A percentile compares a stretch with the other conserved stretches of the same genome.
These are phyloP conservation scores for Seira sanloemensis DNA, from an alignment of 2,888 invertebrate species.

Conservation along the genomic window DNA sequence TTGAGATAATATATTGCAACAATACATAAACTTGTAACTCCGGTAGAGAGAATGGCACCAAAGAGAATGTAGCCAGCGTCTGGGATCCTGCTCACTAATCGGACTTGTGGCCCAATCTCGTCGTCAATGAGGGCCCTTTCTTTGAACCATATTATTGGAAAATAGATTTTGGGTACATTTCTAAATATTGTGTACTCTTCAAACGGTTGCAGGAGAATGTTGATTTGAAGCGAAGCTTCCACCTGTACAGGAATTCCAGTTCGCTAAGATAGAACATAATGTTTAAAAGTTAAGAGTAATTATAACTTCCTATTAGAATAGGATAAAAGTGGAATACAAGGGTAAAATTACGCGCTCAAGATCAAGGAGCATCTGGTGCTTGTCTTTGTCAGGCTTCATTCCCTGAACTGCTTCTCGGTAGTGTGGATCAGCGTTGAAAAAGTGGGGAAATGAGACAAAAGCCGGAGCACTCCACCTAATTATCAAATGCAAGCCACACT, in stretches of 20 bases:
- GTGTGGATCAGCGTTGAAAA: constrained; percentile 83
- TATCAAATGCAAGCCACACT: constrained; percentile 43
- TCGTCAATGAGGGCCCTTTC: constrained; percentile 81
- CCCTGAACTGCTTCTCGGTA: constrained; percentile 82
- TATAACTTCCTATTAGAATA: neutral
- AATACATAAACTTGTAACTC: constrained; percentile 75
- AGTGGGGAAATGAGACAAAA: constrained; percentile 89
- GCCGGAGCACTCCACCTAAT: constrained; percentile 88
- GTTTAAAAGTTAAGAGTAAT: neutral
- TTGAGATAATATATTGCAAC: neutral
- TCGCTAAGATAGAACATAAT: constrained; percentile 74
- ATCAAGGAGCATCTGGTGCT: constrained; percentile 85
- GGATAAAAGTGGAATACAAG: neutral
- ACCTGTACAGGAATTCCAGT: constrained; percentile 88
- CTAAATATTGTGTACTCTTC: constrained; percentile 78
- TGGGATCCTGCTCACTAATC: constrained; percentile 79
- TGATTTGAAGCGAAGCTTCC: constrained; percentile 86
- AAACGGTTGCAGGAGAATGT: constrained; percentile 83
- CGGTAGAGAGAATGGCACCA: constrained; percentile 78
- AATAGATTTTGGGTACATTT: constrained; percentile 78
- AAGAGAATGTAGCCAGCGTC: constrained; percentile 79
- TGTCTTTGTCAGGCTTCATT: constrained; percentile 80
- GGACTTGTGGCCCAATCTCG: constrained; percentile 79
- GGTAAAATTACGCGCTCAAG: constrained; percentile 81
- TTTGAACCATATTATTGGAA: constrained; percentile 87